A percentile compares a stretch with the other conserved stretches of the same genome.
Evolutionary conservation across 2,797 vertebrate genomes (phyloP).

Genomic region (Phataginus tetradactyla): DNA sequence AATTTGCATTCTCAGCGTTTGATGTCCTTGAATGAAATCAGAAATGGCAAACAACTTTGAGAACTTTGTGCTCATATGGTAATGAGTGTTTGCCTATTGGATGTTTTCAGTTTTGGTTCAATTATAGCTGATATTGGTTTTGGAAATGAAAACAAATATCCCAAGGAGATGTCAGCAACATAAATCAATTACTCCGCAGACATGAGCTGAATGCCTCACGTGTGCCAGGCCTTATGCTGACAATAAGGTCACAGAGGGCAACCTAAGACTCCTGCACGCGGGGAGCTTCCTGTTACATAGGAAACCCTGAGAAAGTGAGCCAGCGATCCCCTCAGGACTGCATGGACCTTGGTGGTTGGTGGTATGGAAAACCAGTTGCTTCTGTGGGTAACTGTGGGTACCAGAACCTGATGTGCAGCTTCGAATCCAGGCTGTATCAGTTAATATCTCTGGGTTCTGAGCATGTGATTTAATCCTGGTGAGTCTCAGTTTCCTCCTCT

Average conservation of each 20-base stretch:
- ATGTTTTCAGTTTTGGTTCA: slow-evolving; percentile 12
- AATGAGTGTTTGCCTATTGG: not conserved
- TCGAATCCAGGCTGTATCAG: not conserved
- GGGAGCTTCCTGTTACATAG: not conserved
- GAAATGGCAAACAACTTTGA: slow-evolving; percentile 21
- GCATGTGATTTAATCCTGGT: not conserved
- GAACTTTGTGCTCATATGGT: not conserved
- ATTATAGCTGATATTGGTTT: slow-evolving; percentile 37
- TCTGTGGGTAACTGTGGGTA: not conserved
- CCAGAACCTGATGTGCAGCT: not conserved
- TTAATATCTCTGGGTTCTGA: not conserved
- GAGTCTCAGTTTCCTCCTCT: not conserved
- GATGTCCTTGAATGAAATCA: slow-evolving; percentile 45
- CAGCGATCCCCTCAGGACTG: no score
- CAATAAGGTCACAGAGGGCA: not conserved
- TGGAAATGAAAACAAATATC: not conserved
- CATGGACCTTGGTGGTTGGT: no score
- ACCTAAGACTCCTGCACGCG: fast-evolving
- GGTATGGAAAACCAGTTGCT: not conserved
- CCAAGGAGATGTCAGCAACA: not conserved
- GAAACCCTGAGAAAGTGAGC: not conserved
- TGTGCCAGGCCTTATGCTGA: not conserved
- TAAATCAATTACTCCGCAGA: not conserved
- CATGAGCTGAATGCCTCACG: not conserved
- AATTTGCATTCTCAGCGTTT: slow-evolving; percentile 15